Percentiles rank a stretch among this genome's conserved stretches.
Evolutionary conservation across 2,113 vertebrate species (phyloP).

Genomic region (Lanius ludovicianus): DNA sequence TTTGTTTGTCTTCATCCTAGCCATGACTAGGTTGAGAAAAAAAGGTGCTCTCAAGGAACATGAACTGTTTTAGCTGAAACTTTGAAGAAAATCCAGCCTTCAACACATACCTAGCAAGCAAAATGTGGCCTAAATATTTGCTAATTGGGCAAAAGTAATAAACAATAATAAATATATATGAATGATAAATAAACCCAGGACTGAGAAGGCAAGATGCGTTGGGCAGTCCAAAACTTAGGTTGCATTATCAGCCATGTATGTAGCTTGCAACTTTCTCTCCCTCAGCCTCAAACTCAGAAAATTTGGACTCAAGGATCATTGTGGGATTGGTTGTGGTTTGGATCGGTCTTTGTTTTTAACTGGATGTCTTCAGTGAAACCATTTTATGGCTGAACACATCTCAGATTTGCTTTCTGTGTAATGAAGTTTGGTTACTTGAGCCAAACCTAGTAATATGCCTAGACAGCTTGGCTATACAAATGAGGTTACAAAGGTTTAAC

Average conservation of each 20-base stretch:
- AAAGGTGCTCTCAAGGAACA: background rate
- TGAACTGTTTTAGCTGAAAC: background rate
- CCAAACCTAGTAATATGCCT: background rate
- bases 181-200: background rate
- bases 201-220: fast-evolving
- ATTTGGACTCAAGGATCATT: background rate
- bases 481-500: background rate
- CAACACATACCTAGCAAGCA: background rate
- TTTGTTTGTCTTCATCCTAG: background rate
- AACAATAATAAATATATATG: background rate
- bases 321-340: background rate
- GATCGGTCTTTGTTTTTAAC: background rate
- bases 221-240: background rate
- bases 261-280: background rate
- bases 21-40: background rate
- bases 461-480: background rate
- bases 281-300: background rate
- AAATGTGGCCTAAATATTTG: background rate
- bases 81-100: background rate
- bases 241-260: background rate
- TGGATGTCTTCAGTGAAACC: background rate
- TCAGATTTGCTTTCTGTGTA: background rate
- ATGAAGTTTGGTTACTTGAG: background rate
- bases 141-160: background rate
- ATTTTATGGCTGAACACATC: background rate